Base-by-base conservation (phyloP, 2,888 invertebrate genomes). In the Rosalia funebris region DNA sequence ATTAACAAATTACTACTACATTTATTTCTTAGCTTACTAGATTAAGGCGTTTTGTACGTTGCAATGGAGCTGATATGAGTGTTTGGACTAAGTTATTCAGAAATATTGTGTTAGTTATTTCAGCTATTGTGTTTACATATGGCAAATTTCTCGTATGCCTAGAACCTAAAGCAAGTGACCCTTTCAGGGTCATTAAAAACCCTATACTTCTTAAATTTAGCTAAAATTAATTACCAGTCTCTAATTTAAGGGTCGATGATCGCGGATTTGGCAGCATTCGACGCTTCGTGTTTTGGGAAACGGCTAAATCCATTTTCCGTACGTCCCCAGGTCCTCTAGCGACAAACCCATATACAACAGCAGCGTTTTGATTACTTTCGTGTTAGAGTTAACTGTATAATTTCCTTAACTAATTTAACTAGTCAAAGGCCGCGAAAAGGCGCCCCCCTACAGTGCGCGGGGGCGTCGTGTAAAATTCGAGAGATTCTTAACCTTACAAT, bases 361-460 rank as follows among this genome's bases (percentile, higher is more conserved):
- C 15, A 55, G 32, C 41, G 11, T 48, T 57, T 57, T 34, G 48
- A 50, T 50, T 50, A 57, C 34, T 19, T 57, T 57, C 48, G 44
- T 36, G 50, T 50, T 50, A 50, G 48, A 57, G 50, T 57, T 44
- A 57, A 44, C 52, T 59, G 53, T 53, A 53, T 53, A 62, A 57
- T 50, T 60, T 58, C 63, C 62, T 61, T 63, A 67, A 66, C 48
- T 46, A 63, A 65, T 67, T 69, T 71, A 74, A 75, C 74, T 74
- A 75, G 75, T 72, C 56, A 74, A 77, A 77, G 76, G 77, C 77
- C 77, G 76, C 75, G 60, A 69, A 72, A 68, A 63, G 71, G 34
- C 25, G 5, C 11, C 34, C 11, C 66, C 66, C 65, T 57, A 54
- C 25, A 25, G 57, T 41, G 55, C 39, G 12, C 46, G 46, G 55